Base-by-base conservation (phyloP, 1,140 invertebrate genomes). In the Samia ricini region DNA sequence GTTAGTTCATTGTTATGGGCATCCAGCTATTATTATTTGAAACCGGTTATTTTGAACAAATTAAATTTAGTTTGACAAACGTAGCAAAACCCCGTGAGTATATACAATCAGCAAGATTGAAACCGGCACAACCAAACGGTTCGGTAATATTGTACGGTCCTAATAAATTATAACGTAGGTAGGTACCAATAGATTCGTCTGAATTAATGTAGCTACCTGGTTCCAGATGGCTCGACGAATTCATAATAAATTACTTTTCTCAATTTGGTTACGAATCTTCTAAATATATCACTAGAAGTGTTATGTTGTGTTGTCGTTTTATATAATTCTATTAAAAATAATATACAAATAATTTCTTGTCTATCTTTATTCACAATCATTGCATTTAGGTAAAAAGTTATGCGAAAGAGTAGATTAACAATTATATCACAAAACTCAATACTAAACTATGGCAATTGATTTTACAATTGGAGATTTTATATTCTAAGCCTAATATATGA, bases 91-190 rank as follows among this genome's bases (percentile, higher is more conserved):
- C 33, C 33, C n/a, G 33, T 1, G 10, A 42, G 33, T 42, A 42
- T n/a, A n/a, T 15, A 42, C 33, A 42, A 42, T 42, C 33, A 42
- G 33, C 33, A 15, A 42, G 33, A 42, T 42, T 42, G 33, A 42
- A 42, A 42, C 33, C 33, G 10, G n/a, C 33, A 42, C 1, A 42
- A 42, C 33, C n/a, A 42, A 42, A 15, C 33, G 33, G 33, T 42
- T 42, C n/a, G 33, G 33, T 42, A 42, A 42, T 15, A 15, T 42
- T 42, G 12, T 42, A 42, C 33, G 33, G 33, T 15, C n/a, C 33
- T 42, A 42, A 42, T 42, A 42, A 42, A 42, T 42, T 42, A 42
- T 42, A 42, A 42, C 33, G 33, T 42, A 15, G 33, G 33, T 42
- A 42, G 0, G 33, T 42, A 42, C n/a, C 33, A 42, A 42, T 42